Base-by-base conservation (phyloP, 1,140 invertebrate species). In the Heliconius eleuchia region DNA sequence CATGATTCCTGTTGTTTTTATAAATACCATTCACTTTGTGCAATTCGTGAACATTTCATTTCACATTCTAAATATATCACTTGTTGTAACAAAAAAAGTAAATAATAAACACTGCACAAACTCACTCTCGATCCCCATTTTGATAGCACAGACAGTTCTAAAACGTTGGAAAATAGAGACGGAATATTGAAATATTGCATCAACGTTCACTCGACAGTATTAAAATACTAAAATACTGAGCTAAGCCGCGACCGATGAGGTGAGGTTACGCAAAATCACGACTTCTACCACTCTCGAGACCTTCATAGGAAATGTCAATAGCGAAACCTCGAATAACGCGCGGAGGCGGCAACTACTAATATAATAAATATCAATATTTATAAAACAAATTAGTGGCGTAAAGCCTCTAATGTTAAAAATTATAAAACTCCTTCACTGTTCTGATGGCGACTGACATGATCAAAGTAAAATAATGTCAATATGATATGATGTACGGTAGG, bases 261-360 rank as follows among this genome's bases (percentile, higher is more conserved):
- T 88, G 86, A 89, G 89, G 79, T 93, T 93, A 91, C 90, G 90
- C 90, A 92, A 93, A 93, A 92, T 92, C 92, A 94, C 92, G 91
- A 92, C 90, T 88, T 80, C 72, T 77, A 79, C 79, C 78, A 80
- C 79, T 83, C 76, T 71, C 76, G 60, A 73, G 42, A 88, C 91
- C 91, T 93, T 92, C 92, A 88, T 82, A 84, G 85, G 86, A 89
- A 94, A 94, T 93, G 92, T 94, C 91, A 93, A 94, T 92, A 94
- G 85, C 87, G 83, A 86, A 84, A 86, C 86, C 86, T 87, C 86
- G 86, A 85, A 86, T 83, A 79, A 80, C 78, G 72, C 78, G 71
- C 78, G 84, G 87, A 87, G 89, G 86, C 86, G 85, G 81, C 66
- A 55, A 78, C 19, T 37, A 57, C 57, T 73, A 82, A 66, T 77